Evolutionary conservation across 2,888 invertebrate genomes (phyloP), one percentile per base, ranked within the genome.

Genomic region (Meiosimyza decipiens): DNA sequence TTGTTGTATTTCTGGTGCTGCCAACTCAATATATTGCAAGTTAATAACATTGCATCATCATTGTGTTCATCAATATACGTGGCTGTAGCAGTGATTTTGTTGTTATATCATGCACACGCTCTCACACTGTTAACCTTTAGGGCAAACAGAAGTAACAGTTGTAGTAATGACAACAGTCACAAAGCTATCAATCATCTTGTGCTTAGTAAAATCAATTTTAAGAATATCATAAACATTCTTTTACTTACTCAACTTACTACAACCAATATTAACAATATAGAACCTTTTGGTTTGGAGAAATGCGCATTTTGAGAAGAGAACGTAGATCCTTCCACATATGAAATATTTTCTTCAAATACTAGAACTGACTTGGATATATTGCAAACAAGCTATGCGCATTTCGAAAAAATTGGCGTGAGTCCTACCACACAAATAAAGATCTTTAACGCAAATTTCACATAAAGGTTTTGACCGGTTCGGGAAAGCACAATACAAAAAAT

Each of bases 141-240:
- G 51, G 33, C n/a, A 50, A 64, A 51, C 64, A 67, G 55, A 55
- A 63, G 69, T 69, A 64, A 28, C 55, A 52, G 52, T 62, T 67
- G 50, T 66, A 66, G 71, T 67, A 62, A 73, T 57, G 64, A 64
- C 59, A 54, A 71, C 68, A 68, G 65, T 33, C 52, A 74, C 71
- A 59, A 52, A 74, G 59, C 57, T 64, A 74, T 74, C 71, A 71
- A 74, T 74, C 73, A 74, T 74, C 40, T 47, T 18, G 11, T 67
- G 66, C 59, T 68, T 49, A 49, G 71, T 18, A 57, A 68, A 74
- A 71, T 67, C 71, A 71, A 74, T 71, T 71, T 74, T 67, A 22
- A 47, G 63, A 47, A 71, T 71, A 74, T 74, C 71, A 69, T 51
- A 73, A 66, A 55, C 71, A 62, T 62, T 55, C 13, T 66, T 16